These are phyloP conservation scores for Teleopsis dalmanni DNA, from an alignment of 1,140 invertebrate species.

Conservation along the genomic window DNA sequence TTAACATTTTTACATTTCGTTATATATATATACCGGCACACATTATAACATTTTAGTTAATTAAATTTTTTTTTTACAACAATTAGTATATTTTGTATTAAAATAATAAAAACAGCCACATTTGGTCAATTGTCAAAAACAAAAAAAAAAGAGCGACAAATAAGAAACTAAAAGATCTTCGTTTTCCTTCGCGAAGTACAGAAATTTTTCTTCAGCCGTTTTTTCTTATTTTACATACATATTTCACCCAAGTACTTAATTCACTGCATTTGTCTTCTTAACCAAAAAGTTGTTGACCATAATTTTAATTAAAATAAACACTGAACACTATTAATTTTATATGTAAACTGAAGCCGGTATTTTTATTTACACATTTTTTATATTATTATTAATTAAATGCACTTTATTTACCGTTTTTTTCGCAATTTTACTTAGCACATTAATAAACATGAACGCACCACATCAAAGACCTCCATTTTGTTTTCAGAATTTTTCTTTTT, in stretches of 20 bases:
- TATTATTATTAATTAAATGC: constrained; percentile 26
- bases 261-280: neutral
- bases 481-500: constrained; percentile 23
- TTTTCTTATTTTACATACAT: constrained; percentile 11
- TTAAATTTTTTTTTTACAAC: too few species aligned
- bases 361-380: constrained; percentile 20
- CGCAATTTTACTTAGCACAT: constrained; percentile 37
- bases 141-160: constrained; percentile 2
- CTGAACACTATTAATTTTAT: constrained; percentile 24
- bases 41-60: too few species aligned
- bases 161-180: constrained; percentile 4
- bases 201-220: constrained; percentile 34
- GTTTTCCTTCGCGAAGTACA: constrained; percentile 34
- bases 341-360: constrained; percentile 23
- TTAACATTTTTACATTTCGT: too few species aligned
- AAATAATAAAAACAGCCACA: too few species aligned
- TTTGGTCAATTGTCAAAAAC: too few species aligned
- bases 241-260: constrained; percentile 3
- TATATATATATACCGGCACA: too few species aligned
- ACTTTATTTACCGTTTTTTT: constrained; percentile 39
- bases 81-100: too few species aligned
- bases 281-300: too few species aligned
- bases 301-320: constrained; percentile 31
- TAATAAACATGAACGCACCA: constrained; percentile 40
- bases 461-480: constrained; percentile 44